Percentiles rank a stretch among this genome's conserved stretches.
Evolutionary conservation across 2,888 invertebrate species (phyloP).

Genomic region (Chrysodeixis includens): DNA sequence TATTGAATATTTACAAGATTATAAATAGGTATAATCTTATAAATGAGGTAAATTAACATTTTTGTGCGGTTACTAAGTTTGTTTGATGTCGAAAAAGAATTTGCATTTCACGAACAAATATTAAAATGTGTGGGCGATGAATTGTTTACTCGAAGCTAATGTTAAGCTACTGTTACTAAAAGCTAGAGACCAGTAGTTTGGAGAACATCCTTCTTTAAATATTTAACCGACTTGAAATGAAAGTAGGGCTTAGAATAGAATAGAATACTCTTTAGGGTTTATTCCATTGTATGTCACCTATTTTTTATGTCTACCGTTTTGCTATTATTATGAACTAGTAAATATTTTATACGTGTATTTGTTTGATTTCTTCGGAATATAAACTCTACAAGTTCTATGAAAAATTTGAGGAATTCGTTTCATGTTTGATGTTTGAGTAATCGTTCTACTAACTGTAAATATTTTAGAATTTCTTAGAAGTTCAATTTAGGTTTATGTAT

Average conservation of each 20-base stretch:
- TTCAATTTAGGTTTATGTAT: neutral
- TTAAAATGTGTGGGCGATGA: neutral
- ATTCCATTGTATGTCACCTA: too few species aligned
- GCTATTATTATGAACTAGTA: too few species aligned
- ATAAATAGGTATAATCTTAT: neutral
- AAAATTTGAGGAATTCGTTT: neutral
- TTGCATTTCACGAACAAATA: conserved; percentile 4
- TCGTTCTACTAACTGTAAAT: neutral
- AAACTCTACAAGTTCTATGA: too few species aligned
- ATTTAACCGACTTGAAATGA: too few species aligned
- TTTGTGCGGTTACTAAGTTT: neutral
- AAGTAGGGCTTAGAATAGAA: too few species aligned
- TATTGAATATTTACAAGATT: neutral
- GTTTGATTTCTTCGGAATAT: too few species aligned
- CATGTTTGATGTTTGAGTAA: neutral
- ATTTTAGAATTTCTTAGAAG: neutral
- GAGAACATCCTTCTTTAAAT: too few species aligned
- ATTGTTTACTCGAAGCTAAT: neutral
- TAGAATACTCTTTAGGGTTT: too few species aligned
- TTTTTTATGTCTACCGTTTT: too few species aligned
- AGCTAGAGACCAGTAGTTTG: conserved; percentile 1
- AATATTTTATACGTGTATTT: too few species aligned
- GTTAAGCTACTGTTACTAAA: neutral
- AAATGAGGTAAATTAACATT: neutral
- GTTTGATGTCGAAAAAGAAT: neutral